phyloP scores from a whole-genome alignment of 2,888 invertebrate genomes.

The Agrochola litura region DNA sequence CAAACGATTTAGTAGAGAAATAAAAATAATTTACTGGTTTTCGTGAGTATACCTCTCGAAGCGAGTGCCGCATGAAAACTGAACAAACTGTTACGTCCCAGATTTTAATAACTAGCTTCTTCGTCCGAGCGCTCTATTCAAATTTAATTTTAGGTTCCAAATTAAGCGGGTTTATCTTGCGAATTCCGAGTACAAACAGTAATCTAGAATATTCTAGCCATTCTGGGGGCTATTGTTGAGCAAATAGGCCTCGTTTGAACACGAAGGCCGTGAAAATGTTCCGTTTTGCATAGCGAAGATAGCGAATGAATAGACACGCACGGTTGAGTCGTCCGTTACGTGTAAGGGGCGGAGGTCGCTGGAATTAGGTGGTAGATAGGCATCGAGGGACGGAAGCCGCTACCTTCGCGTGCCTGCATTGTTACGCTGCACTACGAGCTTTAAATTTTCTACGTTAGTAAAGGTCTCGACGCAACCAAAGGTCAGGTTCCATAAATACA shows the following conservation, averaged over 20 bases:
- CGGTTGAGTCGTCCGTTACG: slow-evolving; percentile 52
- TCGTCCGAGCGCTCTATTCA: slow-evolving; percentile 43
- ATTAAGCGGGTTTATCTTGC: slow-evolving; percentile 36
- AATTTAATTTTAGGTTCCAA: slow-evolving; percentile 42
- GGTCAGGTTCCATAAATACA: slow-evolving; percentile 78
- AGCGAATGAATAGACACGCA: slow-evolving; percentile 70
- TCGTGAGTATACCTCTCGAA: slow-evolving; percentile 19
- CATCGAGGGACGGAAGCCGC: slow-evolving; percentile 70
- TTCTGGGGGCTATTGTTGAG: slow-evolving; percentile 29
- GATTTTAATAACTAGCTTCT: slow-evolving; percentile 57
- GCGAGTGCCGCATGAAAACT: slow-evolving; percentile 44
- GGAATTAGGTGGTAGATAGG: slow-evolving; percentile 72
- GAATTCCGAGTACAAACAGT: slow-evolving; percentile 23
- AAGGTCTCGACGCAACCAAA: slow-evolving; percentile 72
- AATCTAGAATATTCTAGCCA: slow-evolving; percentile 36
- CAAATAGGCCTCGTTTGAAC: slow-evolving; percentile 47
- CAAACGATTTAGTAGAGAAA: not conserved
- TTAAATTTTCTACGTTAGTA: slow-evolving; percentile 66
- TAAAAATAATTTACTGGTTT: slow-evolving; percentile 9
- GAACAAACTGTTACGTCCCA: slow-evolving; percentile 44
- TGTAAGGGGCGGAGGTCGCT: slow-evolving; percentile 58
- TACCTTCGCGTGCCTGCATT: slow-evolving; percentile 76
- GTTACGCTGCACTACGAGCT: slow-evolving; percentile 72
- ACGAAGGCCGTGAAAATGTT: slow-evolving; percentile 57
- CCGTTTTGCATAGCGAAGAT: slow-evolving; percentile 63